Percentiles rank a stretch among this genome's conserved stretches.
Conservation (phyloP, 2,888 invertebrate species). For the Nemoura dubitans region DNA sequence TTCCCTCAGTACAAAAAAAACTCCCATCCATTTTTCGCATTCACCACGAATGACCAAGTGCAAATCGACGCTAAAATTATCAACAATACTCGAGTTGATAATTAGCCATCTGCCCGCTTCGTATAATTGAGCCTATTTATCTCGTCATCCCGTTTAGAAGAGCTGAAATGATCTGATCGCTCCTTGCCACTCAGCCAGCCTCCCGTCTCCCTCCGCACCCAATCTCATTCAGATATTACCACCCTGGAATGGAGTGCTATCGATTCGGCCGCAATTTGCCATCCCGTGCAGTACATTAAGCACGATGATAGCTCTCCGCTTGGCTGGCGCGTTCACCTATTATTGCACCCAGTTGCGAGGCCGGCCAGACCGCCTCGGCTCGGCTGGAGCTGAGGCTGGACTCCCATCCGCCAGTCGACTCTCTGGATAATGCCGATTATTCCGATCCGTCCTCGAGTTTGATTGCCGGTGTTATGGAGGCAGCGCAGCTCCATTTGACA, state of each 20-base stretch:
- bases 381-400: neutral
- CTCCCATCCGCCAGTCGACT: neutral
- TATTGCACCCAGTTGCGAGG: conserved; percentile 17
- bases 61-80: neutral
- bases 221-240: conserved; percentile 18
- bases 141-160: neutral
- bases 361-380: neutral
- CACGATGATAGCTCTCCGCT: conserved; percentile 41
- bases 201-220: neutral
- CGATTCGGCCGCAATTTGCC: conserved; percentile 43
- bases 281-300: conserved; percentile 47
- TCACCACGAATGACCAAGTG: neutral
- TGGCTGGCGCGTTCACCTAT: conserved; percentile 7
- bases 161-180: neutral
- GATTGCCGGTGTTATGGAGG: conserved; percentile 31
- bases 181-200: neutral
- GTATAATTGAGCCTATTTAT: neutral
- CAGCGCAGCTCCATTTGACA: neutral
- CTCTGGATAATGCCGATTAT: conserved; percentile 12
- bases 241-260: conserved; percentile 37
- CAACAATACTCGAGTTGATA: conserved; percentile 7
- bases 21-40: neutral
- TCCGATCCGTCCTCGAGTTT: conserved; percentile 20
- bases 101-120: neutral
- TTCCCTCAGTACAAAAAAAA: neutral